Percentiles rank a stretch among this genome's conserved stretches.
Conservation (phyloP, 2,113 vertebrate genomes). For the Cavia porcellus region DNA sequence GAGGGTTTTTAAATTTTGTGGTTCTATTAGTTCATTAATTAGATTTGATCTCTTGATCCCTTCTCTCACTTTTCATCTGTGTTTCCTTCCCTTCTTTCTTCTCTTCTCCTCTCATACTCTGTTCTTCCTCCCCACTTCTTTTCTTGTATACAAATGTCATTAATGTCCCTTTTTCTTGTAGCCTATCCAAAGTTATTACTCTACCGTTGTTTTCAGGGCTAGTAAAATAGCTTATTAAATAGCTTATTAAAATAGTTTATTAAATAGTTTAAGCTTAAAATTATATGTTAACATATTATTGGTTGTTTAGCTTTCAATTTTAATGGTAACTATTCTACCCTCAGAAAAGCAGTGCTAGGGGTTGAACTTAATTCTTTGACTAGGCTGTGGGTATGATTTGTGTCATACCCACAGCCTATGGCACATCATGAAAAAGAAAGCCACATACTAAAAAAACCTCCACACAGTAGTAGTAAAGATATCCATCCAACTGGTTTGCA, state of each 20-base stretch:
- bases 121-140: background rate
- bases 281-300: background rate
- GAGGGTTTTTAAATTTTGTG: background rate
- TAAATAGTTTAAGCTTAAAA: no score
- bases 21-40: background rate
- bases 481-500: background rate
- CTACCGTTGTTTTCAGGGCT: background rate
- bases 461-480: background rate
- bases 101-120: background rate
- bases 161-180: background rate
- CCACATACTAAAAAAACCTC: background rate
- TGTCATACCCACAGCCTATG: background rate
- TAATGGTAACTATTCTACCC: background rate
- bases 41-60: background rate
- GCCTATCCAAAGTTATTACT: background rate
- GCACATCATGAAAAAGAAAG: background rate
- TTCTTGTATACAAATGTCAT: background rate
- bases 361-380: background rate
- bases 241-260: no score
- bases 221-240: no score
- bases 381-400: background rate
- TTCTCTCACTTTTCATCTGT: background rate
- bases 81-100: background rate
- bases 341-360: background rate
- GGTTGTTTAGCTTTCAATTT: background rate